Evolutionary conservation across 1,140 invertebrate species (phyloP), one percentile per base, ranked within the genome.

Genomic region (Drosophila prosaltans): DNA sequence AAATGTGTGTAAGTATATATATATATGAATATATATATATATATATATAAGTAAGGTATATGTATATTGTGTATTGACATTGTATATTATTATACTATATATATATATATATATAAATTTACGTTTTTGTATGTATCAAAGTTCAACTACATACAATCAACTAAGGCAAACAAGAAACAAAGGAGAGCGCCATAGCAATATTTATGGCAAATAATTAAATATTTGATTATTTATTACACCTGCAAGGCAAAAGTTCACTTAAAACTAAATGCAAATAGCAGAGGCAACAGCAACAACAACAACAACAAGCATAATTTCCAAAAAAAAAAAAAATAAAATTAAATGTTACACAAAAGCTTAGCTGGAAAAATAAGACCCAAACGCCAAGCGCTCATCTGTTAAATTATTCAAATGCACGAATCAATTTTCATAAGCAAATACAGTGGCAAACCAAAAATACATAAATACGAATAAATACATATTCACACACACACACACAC

Each of bases 391-490:
- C 63, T 58, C 41, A 65, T 48, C 63, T 69, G 66, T 69, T 86
- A 68, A 88, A 88, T 86, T 83, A 86, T 86, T 77, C 73, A 83
- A 80, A 74, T 80, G 76, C 77, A 80, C 76, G 83, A 89, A 86
- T 88, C 80, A 80, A 86, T 80, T 86, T 88, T 68, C 72, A 83
- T 80, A 88, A 78, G 45, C 80, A 88, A 86, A 86, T 61, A 88
- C 62, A 60, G 45, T 51, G 45, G 45, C 21, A 40, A 36, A 60
- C 43, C 16, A 60, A 72, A 72, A 72, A 70, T 72, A 61, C 54
- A 36, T 40, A 51, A 26, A 51, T 51, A 51, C 21, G 45, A 10
- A 24, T 51, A 51, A 51, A 51, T 16, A 32, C 1, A 58, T 9
- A 51, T 8, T 10, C 21, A 51, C 45, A 51, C 45, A 51, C 45